Evolutionary conservation across 2,113 vertebrate genomes (phyloP), one percentile per base, ranked within the genome.

Genomic region (Cottus gobio): DNA sequence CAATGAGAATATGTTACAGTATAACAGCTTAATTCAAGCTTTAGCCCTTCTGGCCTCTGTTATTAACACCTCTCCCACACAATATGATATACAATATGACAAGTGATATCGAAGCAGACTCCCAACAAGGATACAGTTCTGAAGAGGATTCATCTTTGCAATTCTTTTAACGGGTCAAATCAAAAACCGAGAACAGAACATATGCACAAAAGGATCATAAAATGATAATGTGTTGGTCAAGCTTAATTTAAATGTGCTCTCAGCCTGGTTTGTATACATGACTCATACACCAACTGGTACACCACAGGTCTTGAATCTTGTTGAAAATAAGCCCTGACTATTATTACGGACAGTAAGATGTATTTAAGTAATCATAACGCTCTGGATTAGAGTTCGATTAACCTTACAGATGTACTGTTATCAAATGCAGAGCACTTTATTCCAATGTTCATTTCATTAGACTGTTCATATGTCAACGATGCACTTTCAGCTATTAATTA

Each of bases 401-500:
- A 70, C 44, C 46, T 37, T n/a, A 58, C 9, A 28, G 12, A 11
- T 37, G 2, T 5, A 44, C 20, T 57, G 7, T 74, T 34, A 79
- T 82, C 52, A 69, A 3, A 48, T 52, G 62, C 46, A 63, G 18
- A 72, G 12, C 34, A 69, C n/a, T 75, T 66, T 24, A 50, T 70
- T 28, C 15, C 61, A 46, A 16, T 42, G 26, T 67, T 80, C 50
- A 58, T 78, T 62, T 79, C 24, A 73, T 46, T 26, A 54, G 56
- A 57, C 39, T 8, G 52, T 6, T 22, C 20, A 4, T 2, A 39
- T 63, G 58, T 69, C 79, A 42, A 39, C 72, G 56, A 44, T 24
- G 52, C 44, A 61, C 66, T 71, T 22, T 84, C 56, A 54, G 72
- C 56, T 79, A 69, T 74, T 86, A 82, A 80, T 83, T 80, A 73